Evolutionary conservation across 1,140 invertebrate genomes (phyloP).

Genomic region (Pseudomyrmex cubaensis): DNA sequence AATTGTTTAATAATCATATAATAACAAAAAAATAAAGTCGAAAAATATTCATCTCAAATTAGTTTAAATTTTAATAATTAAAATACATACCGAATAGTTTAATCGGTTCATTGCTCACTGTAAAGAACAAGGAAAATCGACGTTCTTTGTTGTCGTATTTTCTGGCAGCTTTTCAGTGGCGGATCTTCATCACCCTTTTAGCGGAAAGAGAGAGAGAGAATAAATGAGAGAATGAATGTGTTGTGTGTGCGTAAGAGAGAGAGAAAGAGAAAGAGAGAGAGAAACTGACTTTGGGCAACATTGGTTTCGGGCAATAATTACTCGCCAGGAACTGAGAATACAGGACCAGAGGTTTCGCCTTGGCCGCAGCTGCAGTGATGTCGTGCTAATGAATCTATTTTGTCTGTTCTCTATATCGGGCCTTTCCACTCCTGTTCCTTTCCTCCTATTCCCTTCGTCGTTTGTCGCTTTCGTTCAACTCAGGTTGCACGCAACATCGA

Average conservation of each 20-base stretch:
- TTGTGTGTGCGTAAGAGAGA: too few relatives aligned
- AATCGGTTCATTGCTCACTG: conserved; percentile 31
- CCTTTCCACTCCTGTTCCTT: too few relatives aligned
- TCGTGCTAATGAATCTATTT: conserved; percentile 60
- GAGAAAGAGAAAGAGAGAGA: too few relatives aligned
- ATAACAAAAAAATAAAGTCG: background rate
- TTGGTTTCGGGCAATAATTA: conserved; percentile 57
- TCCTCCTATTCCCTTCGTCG: background rate
- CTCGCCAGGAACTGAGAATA: conserved; percentile 45
- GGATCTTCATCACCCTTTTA: conserved; percentile 27
- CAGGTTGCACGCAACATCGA: background rate
- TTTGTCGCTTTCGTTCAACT: background rate
- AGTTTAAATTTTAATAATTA: background rate
- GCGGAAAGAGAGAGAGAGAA: background rate
- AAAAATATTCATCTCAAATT: background rate
- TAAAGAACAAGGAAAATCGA: conserved; percentile 35
- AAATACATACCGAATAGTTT: conserved; percentile 9
- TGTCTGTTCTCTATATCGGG: conserved; percentile 25
- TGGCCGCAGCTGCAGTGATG: conserved; percentile 46
- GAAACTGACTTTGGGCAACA: conserved; percentile 34
- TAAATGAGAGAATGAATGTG: too few relatives aligned
- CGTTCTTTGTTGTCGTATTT: conserved; percentile 48
- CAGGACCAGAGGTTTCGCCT: conserved; percentile 27
- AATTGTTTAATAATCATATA: conserved; percentile 13
- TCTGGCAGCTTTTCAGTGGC: conserved; percentile 10